A percentile compares a stretch with the other conserved stretches of the same genome.
phyloP scores from a whole-genome alignment of 2,888 invertebrate species.

The Pimpla rufipes region DNA sequence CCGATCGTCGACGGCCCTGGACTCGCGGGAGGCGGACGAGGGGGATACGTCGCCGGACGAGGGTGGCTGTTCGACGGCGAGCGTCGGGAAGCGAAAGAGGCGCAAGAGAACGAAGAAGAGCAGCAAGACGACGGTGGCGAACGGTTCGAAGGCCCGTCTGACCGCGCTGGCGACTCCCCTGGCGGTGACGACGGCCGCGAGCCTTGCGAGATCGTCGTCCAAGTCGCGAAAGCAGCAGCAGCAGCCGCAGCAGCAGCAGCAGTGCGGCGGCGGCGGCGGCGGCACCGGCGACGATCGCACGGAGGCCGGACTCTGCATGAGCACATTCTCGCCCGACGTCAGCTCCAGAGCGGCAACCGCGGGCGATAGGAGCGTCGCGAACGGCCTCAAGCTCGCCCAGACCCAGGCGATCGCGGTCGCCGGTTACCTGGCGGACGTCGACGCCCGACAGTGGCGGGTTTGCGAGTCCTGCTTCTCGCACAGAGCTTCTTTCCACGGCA shows the following conservation, averaged over 20 bases:
- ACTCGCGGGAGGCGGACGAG: conserved; percentile 72
- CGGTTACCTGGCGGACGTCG: conserved; percentile 88
- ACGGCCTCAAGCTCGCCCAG: conserved; percentile 90
- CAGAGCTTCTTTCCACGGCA: conserved; percentile 89
- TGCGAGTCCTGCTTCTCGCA: conserved; percentile 85
- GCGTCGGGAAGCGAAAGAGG: conserved; percentile 73
- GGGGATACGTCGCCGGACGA: conserved; percentile 79
- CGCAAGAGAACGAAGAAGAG: conserved; percentile 79
- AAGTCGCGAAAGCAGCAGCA: conserved; percentile 58
- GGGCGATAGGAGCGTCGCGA: conserved; percentile 88
- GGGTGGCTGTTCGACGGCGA: conserved; percentile 67
- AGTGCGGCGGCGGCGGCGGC: conserved; percentile 58
- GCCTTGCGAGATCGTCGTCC: conserved; percentile 47
- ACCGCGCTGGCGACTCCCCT: conserved; percentile 28
- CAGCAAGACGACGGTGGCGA: conserved; percentile 64
- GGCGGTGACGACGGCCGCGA: conserved; percentile 54
- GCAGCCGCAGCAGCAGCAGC: too few species aligned
- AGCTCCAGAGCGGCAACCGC: conserved; percentile 43
- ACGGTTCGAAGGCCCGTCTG: conserved; percentile 43
- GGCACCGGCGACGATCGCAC: conserved; percentile 49
- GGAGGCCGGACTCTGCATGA: conserved; percentile 50
- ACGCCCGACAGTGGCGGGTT: conserved; percentile 86
- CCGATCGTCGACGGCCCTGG: conserved; percentile 63
- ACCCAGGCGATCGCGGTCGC: conserved; percentile 91
- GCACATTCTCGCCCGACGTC: conserved; percentile 27